Conservation (phyloP, 2,113 vertebrate species). For the Thymallus thymallus region DNA sequence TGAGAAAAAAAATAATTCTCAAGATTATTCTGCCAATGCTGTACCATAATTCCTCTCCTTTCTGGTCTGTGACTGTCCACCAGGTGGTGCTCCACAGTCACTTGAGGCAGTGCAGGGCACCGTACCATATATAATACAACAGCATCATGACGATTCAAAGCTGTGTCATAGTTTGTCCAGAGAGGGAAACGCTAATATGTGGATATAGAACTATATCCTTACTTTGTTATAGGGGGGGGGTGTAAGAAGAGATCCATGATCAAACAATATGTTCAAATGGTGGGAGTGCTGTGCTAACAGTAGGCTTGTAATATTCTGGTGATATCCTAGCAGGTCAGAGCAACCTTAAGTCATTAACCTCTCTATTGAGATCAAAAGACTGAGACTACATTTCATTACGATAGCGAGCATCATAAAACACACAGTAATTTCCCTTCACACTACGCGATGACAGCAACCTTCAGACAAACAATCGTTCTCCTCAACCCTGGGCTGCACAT, state of each 20-base stretch:
- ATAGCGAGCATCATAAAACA: background rate
- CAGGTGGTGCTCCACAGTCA: conserved; percentile 26
- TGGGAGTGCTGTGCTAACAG: background rate
- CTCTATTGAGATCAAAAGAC: background rate
- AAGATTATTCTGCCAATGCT: conserved; percentile 6
- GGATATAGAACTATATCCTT: conserved; percentile 25
- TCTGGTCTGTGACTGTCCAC: conserved; percentile 22
- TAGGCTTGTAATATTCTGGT: background rate
- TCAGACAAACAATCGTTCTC: background rate
- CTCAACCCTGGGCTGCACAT: background rate
- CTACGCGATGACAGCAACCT: background rate
- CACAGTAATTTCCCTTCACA: background rate
- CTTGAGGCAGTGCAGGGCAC: conserved; percentile 1
- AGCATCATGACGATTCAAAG: conserved; percentile 28
- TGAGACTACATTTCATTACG: background rate
- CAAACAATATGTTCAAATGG: too few relatives aligned
- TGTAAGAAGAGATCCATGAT: background rate
- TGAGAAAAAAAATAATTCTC: background rate
- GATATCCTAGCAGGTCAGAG: background rate
- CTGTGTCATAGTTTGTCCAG: conserved; percentile 31
- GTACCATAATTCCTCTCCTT: background rate
- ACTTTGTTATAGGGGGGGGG: background rate
- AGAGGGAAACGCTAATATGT: conserved; percentile 21
- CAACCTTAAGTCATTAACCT: background rate
- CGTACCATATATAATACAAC: conserved; percentile 26